phyloP scores from a whole-genome alignment of 2,113 vertebrate species.

The Peucedramus taeniatus region DNA sequence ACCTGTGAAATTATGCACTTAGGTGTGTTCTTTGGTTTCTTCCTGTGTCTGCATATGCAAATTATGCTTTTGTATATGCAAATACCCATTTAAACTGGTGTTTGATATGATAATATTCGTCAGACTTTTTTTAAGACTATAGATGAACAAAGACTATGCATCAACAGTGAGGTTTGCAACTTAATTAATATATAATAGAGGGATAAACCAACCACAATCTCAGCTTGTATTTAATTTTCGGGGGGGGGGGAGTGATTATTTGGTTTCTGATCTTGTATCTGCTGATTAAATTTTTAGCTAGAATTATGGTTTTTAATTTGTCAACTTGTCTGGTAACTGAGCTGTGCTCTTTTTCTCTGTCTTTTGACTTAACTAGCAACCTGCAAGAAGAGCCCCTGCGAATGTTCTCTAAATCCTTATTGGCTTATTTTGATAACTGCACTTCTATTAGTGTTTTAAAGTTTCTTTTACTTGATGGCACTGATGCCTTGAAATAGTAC shows the following conservation, averaged over 20 bases:
- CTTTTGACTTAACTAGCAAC: neutral
- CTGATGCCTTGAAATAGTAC: neutral
- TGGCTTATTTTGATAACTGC: neutral
- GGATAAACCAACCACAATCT: neutral
- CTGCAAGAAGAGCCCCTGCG: neutral
- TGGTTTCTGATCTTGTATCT: neutral
- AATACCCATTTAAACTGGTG: neutral
- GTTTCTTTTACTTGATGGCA: neutral
- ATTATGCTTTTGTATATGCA: neutral
- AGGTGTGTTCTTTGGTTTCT: neutral
- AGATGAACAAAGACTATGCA: neutral
- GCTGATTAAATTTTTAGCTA: neutral
- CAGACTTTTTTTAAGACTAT: neutral
- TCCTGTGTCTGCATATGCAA: neutral
- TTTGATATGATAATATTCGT: neutral
- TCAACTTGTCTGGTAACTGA: neutral
- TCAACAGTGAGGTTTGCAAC: neutral
- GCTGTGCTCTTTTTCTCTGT: neutral
- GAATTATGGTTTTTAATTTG: neutral
- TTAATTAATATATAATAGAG: neutral
- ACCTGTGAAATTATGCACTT: neutral
- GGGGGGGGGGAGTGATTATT: neutral
- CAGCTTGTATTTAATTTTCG: neutral
- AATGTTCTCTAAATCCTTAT: neutral
- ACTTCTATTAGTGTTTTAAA: neutral